Conservation (phyloP, 2,888 invertebrate species). For the Glomeris marginata region DNA sequence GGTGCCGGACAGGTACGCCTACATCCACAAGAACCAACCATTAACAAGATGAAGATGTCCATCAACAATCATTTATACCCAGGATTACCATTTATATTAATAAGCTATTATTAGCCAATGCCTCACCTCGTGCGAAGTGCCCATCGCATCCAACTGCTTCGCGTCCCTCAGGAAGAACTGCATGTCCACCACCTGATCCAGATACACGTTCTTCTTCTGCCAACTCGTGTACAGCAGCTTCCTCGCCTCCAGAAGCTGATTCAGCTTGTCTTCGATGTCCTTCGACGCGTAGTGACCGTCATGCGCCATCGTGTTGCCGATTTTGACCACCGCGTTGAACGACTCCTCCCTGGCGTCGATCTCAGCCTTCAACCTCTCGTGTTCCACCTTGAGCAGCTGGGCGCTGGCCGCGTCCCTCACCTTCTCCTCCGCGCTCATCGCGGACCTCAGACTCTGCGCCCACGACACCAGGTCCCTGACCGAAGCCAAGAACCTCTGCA, state of each 20-base stretch:
- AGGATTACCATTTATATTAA: not conserved
- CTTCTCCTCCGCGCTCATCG: slow-evolving; percentile 63
- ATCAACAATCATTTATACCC: not conserved
- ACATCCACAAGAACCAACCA: not conserved
- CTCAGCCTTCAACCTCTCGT: slow-evolving; percentile 63
- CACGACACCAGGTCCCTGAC: slow-evolving; percentile 76
- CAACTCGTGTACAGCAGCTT: slow-evolving; percentile 66
- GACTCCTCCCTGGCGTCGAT: slow-evolving; percentile 76
- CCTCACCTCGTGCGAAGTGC: slow-evolving; percentile 78
- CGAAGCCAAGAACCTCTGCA: slow-evolving; percentile 76
- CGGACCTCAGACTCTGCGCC: slow-evolving; percentile 60
- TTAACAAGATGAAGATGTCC: not conserved
- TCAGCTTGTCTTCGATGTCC: slow-evolving; percentile 27
- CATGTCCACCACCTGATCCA: slow-evolving; percentile 80
- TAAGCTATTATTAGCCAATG: slow-evolving; percentile 36
- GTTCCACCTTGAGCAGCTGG: slow-evolving; percentile 65
- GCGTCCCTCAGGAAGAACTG: slow-evolving; percentile 91
- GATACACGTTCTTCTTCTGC: slow-evolving; percentile 72
- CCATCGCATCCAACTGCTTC: slow-evolving; percentile 75
- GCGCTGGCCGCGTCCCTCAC: slow-evolving; percentile 57
- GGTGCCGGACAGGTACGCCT: slow-evolving; percentile 25
- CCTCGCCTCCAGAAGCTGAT: slow-evolving; percentile 57
- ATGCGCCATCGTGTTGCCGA: slow-evolving; percentile 68
- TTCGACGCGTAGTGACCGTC: slow-evolving; percentile 58
- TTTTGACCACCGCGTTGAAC: slow-evolving; percentile 54